A percentile compares a stretch with the other conserved stretches of the same genome.
Evolutionary conservation across 1,140 invertebrate species (phyloP).

Genomic region (Neodiprion fabricii): DNA sequence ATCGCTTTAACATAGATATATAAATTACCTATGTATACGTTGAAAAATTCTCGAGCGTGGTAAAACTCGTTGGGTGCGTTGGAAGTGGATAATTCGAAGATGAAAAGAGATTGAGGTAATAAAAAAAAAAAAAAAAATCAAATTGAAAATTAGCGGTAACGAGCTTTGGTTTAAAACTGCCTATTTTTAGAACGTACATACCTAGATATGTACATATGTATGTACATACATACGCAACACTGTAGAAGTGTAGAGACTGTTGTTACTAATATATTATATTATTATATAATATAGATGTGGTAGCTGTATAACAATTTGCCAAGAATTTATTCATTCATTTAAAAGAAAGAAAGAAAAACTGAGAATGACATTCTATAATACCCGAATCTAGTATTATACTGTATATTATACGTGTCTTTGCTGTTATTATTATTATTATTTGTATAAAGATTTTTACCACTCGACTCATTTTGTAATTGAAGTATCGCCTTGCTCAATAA

Average conservation of each 20-base stretch:
- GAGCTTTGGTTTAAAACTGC: neutral
- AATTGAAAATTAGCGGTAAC: slow-evolving; percentile 37
- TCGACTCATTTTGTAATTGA: slow-evolving; percentile 6
- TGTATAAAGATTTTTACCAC: too few species aligned
- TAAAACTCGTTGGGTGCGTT: too few species aligned
- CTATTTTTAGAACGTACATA: neutral
- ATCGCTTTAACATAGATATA: too few species aligned
- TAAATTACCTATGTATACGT: too few species aligned
- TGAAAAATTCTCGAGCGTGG: too few species aligned
- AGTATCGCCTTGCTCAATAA: slow-evolving; percentile 25
- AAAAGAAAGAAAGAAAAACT: slow-evolving; percentile 2
- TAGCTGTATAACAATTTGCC: slow-evolving; percentile 7
- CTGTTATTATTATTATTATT: too few species aligned
- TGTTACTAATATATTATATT: neutral
- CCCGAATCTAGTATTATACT: neutral
- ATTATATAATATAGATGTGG: neutral
- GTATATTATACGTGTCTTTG: neutral
- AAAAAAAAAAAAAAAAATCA: slow-evolving; percentile 19
- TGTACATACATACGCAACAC: neutral
- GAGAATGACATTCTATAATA: neutral
- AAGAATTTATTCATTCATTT: slow-evolving; percentile 13
- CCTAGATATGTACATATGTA: too few species aligned
- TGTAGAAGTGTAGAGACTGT: slow-evolving; percentile 15
- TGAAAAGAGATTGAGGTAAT: slow-evolving; percentile 14
- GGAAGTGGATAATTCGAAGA: neutral